Base-by-base conservation (phyloP, 2,113 vertebrate species). In the Oryzias curvinotus region DNA sequence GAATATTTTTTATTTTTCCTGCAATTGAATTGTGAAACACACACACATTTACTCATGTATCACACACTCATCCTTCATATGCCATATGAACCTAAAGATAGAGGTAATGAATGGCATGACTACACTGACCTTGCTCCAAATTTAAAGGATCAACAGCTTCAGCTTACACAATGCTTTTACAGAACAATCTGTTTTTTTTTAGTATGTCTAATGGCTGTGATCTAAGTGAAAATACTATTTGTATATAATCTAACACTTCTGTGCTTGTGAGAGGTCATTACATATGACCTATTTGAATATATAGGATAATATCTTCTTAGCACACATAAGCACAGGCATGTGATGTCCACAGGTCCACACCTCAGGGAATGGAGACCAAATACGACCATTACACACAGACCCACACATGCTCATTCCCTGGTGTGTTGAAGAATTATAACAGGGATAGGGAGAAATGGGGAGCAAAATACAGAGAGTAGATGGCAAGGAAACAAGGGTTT, bases 91-190 rank as follows among this genome's bases (percentile, higher is more conserved):
- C 16, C 5, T 25, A 14, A 36, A 28, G 7, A 16, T 53, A 85
- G 85, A 83, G 64, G 78, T 85, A 82, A 88, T 90, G 85, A 87
- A 87, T 85, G 84, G 80, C 87, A 88, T 80, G 85, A 77, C 73
- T 67, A 52, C 78, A 82, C 86, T 83, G 78, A 75, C 71, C 72
- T 57, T 68, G 77, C 71, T 84, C 68, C 71, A 64, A 78, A 62
- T 79, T 73, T 86, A 83, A 86, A 88, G 85, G 88, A 86, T 82
- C 3, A 66, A 67, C 73, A 81, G 76, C 66, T 30, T 65, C 73
- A 44, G 62, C 28, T 69, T 45, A 69, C 72, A 58, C 57, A 57
- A 43, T 60, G 5, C 18, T 53, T 14, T 49, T 44, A 53, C 61
- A 36, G 36, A 36, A 36, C 10, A 36, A 36, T 60, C 55, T 68